A percentile compares a stretch with the other conserved stretches of the same genome.
Conservation (phyloP, 2,888 invertebrate species). For the Pyrgus malvae region DNA sequence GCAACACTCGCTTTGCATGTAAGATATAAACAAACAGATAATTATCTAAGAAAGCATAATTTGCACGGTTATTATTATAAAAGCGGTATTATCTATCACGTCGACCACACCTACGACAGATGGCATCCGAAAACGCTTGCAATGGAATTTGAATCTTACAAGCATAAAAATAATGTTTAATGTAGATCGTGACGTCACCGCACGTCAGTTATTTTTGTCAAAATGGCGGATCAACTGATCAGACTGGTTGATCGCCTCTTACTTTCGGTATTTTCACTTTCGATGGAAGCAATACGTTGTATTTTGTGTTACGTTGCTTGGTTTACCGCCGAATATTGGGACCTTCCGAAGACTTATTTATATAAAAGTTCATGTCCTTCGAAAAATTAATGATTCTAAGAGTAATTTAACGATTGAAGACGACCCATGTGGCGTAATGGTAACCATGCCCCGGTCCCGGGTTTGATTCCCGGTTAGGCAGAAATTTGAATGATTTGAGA, state of each 20-base stretch:
- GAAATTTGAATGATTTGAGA: too few species aligned
- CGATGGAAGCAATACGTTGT: conserved; percentile 58
- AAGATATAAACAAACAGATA: conserved; percentile 18
- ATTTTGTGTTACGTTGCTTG: conserved; percentile 57
- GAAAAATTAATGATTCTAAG: too few species aligned
- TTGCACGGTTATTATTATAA: conserved; percentile 20
- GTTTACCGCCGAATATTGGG: conserved; percentile 49
- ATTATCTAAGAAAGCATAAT: conserved; percentile 23
- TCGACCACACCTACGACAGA: conserved; percentile 37
- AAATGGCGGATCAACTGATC: conserved; percentile 38
- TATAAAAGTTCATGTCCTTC: too few species aligned
- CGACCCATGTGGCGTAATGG: too few species aligned
- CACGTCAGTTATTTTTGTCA: conserved; percentile 34
- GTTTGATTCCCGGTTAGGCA: too few species aligned
- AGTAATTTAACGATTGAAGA: too few species aligned
- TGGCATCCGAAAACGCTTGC: conserved; percentile 2
- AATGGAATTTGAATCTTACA: conserved; percentile 9
- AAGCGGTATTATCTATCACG: conserved; percentile 13
- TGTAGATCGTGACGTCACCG: not conserved
- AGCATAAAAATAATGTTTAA: not conserved
- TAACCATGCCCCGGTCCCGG: too few species aligned
- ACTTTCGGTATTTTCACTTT: conserved; percentile 65
- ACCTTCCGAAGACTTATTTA: conserved; percentile 33
- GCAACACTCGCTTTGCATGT: not conserved
- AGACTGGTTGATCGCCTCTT: conserved; percentile 43